Evolutionary conservation across 53 echinoderm and acorn worm genomes (phyloP), one percentile per base, ranked within the genome.

Genomic region (Echinometra lucunter): DNA sequence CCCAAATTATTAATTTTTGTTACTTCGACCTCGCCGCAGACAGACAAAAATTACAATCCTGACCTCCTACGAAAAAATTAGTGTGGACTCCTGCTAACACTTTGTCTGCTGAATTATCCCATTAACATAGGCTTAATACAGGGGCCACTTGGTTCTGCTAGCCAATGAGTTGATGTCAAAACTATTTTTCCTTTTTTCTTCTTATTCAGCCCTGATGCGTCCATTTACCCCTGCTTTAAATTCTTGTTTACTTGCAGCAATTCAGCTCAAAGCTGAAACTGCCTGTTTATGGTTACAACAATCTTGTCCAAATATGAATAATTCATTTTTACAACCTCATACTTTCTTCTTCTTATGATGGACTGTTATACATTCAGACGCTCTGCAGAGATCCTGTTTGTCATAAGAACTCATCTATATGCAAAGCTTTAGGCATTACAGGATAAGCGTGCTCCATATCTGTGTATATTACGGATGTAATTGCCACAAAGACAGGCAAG

Each of bases 361-460:
- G 34, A 42, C 42, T 78, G 21, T 19, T 78, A 38, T 2, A 23
- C 78, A 23, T 38, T 69, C 42, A 78, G 19, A 18, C 8, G 19
- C 78, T 40, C 38, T 78, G 78, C 9, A 6, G 38, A 78, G 78
- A 78, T 78, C 78, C 19, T 42, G 42, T 38, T 78, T 40, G 19
- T 8, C 42, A 21, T 16, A 18, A 78, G 42, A 78, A 40, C 78
- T 78, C 42, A 78, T 78, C 78, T 78, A 78, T 78, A 78, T 78
- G 78, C 78, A 78, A 78, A 78, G 78, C 78, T 42, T 21, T 13
- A 42, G 6, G 78, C 42, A 78, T 78, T 78, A 78, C 78, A 16
- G 28, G 78, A 78, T 78, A 19, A 42, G 23, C 38, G 19, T 42
- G 35, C 9, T 40, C 78, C 28, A 23, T 78, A 42, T 42, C 78